Evolutionary conservation across 2,113 vertebrate genomes (phyloP).

Genomic region (Corythoichthys haematopterus): DNA sequence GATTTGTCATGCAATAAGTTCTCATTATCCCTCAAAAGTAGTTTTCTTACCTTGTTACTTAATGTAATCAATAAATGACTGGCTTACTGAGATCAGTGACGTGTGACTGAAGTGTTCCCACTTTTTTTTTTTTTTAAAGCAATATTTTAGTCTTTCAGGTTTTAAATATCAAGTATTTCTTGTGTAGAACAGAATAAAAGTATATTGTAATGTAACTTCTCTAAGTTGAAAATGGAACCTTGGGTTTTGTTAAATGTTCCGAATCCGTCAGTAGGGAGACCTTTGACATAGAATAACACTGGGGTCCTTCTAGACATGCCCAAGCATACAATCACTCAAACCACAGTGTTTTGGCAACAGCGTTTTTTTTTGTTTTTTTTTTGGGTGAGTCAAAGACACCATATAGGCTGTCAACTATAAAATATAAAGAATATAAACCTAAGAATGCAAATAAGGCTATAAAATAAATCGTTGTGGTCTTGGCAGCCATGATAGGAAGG

Average conservation of each 20-base stretch:
- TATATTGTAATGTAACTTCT: neutral
- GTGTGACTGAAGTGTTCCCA: neutral
- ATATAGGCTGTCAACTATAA: slow-evolving; percentile 37
- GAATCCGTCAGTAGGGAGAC: slow-evolving; percentile 21
- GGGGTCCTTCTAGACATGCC: slow-evolving; percentile 31
- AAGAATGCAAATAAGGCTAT: slow-evolving; percentile 44
- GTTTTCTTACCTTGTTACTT: too few relatives aligned
- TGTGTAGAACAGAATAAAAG: neutral
- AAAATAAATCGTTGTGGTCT: slow-evolving; percentile 48
- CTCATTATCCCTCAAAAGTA: too few relatives aligned
- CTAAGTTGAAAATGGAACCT: slow-evolving; percentile 8
- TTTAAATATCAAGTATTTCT: slow-evolving; percentile 5
- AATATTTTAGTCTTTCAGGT: neutral
- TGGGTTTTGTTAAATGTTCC: slow-evolving; percentile 13
- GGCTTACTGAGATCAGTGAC: neutral
- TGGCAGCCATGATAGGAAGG: slow-evolving; percentile 28
- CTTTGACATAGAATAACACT: slow-evolving; percentile 48
- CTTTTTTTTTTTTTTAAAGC: neutral
- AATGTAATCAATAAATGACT: too few relatives aligned
- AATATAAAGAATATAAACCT: slow-evolving; percentile 34
- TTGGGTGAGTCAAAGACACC: slow-evolving; percentile 35
- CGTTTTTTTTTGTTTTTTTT: slow-evolving; percentile 26
- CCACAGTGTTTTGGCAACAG: slow-evolving; percentile 36
- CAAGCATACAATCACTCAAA: slow-evolving; percentile 34
- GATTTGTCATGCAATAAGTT: too few relatives aligned